phyloP scores from a whole-genome alignment of 2,888 invertebrate species.

The Drosophila merina region DNA sequence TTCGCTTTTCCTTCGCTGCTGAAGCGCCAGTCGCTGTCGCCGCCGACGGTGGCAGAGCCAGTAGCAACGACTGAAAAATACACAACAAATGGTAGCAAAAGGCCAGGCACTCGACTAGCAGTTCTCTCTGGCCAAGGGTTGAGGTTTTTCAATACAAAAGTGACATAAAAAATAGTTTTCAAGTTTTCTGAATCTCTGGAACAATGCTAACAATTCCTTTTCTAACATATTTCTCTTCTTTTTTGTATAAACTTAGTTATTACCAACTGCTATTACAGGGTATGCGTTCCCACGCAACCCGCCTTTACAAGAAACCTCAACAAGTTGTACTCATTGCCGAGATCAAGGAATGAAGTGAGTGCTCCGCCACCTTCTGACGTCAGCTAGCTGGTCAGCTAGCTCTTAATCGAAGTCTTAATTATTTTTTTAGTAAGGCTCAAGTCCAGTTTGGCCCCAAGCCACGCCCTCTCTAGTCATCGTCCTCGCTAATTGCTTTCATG shows the following conservation, averaged over 20 bases:
- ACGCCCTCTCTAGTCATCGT: neutral
- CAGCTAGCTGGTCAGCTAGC: neutral
- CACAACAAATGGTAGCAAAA: slow-evolving; percentile 28
- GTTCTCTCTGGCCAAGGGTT: neutral
- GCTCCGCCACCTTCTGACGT: neutral
- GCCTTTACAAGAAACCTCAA: neutral
- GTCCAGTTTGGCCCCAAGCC: neutral
- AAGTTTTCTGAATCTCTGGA: no score
- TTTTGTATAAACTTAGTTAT: neutral
- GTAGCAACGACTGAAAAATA: slow-evolving; percentile 23
- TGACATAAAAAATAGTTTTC: neutral
- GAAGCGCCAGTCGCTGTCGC: slow-evolving; percentile 6
- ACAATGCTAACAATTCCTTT: no score
- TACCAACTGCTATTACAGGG: neutral
- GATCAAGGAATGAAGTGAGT: neutral
- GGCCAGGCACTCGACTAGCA: slow-evolving; percentile 3
- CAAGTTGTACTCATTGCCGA: neutral
- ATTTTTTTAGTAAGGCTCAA: neutral
- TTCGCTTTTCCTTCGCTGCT: slow-evolving; percentile 7
- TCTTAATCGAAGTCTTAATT: neutral
- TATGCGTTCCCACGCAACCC: neutral
- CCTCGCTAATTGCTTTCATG: neutral
- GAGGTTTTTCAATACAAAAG: neutral
- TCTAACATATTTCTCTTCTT: no score
- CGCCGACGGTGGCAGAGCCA: slow-evolving; percentile 12